phyloP scores from a whole-genome alignment of 2,888 invertebrate species.

The Temnothorax rugatulus region DNA sequence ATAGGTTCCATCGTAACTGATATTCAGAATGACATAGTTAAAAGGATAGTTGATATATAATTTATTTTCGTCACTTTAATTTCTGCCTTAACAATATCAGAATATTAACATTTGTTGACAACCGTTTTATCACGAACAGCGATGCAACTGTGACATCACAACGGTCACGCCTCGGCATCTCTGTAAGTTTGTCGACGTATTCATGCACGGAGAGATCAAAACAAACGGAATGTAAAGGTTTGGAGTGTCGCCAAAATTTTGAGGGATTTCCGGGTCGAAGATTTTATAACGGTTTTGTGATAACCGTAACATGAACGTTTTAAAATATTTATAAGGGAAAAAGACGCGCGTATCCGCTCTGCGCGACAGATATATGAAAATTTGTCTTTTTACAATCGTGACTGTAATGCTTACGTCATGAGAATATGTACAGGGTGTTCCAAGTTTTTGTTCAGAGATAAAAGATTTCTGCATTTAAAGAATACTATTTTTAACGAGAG shows the following conservation, averaged over 20 bases:
- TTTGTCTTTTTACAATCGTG: slow-evolving; percentile 53
- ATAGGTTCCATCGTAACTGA: not conserved
- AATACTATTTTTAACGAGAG: not conserved
- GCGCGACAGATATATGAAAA: slow-evolving; percentile 41
- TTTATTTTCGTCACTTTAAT: not conserved
- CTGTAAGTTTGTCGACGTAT: not conserved
- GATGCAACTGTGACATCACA: not conserved
- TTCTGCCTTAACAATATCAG: not conserved
- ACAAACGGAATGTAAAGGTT: slow-evolving; percentile 55
- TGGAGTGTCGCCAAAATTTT: slow-evolving; percentile 53
- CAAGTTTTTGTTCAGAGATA: not conserved
- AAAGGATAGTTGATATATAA: not conserved
- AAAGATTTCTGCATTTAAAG: not conserved
- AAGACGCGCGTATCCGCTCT: not conserved
- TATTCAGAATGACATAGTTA: not conserved
- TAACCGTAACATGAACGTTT: slow-evolving; percentile 52
- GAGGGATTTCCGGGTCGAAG: slow-evolving; percentile 23
- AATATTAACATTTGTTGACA: not conserved
- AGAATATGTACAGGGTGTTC: not conserved
- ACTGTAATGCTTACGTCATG: slow-evolving; percentile 23
- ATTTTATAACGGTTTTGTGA: slow-evolving; percentile 56
- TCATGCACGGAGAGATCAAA: slow-evolving; percentile 40
- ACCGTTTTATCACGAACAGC: not conserved
- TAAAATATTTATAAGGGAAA: not conserved
- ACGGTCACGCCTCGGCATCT: slow-evolving; percentile 1